Conservation (phyloP, 2,888 invertebrate species). For the Hyppa rectilinea region DNA sequence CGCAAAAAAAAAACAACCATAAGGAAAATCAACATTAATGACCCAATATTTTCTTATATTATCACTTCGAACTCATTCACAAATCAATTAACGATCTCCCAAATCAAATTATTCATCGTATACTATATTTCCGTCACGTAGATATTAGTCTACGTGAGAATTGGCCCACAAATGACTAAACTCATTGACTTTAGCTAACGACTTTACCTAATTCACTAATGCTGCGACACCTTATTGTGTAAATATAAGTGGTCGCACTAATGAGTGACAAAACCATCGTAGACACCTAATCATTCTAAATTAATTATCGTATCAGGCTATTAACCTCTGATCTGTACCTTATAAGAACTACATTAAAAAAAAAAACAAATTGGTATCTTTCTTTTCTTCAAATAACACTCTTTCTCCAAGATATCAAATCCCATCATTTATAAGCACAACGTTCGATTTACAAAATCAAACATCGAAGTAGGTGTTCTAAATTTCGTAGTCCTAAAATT, state of each 20-base stretch:
- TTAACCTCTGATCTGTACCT: constrained; percentile 5
- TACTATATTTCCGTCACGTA: constrained; percentile 36
- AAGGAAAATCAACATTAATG: background rate
- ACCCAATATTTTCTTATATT: constrained; percentile 12
- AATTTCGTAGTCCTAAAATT: too few relatives aligned
- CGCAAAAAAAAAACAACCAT: background rate
- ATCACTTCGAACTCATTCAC: constrained; percentile 15
- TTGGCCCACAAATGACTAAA: constrained; percentile 1
- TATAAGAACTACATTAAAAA: background rate
- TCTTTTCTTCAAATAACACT: too few relatives aligned
- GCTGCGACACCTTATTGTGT: background rate
- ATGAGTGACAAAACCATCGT: constrained; percentile 10
- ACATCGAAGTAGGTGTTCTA: too few relatives aligned
- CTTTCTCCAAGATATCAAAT: too few relatives aligned
- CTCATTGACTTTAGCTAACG: constrained; percentile 33
- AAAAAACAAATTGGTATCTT: too few relatives aligned
- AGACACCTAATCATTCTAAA: background rate
- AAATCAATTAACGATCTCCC: constrained; percentile 5
- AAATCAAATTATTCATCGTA: background rate
- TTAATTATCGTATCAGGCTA: constrained; percentile 16
- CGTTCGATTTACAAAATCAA: too few relatives aligned
- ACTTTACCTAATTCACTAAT: constrained; percentile 18
- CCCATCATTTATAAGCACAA: too few relatives aligned
- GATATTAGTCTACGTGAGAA: constrained; percentile 16
- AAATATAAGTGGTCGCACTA: constrained; percentile 1